Conservation (phyloP, 2,888 invertebrate species). For the Ptychoptera contaminata region DNA sequence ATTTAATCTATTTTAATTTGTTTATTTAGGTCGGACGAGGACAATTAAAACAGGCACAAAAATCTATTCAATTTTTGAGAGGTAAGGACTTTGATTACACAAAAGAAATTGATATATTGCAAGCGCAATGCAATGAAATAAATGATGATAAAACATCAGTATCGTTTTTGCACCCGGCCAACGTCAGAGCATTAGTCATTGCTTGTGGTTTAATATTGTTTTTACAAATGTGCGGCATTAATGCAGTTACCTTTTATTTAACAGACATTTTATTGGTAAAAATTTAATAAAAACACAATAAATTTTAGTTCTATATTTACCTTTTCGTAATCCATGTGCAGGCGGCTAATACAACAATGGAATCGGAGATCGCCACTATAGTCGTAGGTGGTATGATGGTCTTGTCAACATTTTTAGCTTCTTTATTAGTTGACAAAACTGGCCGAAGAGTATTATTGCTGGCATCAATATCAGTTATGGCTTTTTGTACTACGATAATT, state of each 20-base stretch:
- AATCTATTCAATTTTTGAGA: conserved; percentile 47
- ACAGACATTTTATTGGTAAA: conserved; percentile 5
- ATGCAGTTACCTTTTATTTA: conserved; percentile 1
- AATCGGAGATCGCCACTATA: conserved; percentile 44
- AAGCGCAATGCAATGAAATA: conserved; percentile 34
- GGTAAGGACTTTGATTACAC: conserved; percentile 47
- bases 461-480: conserved; percentile 47
- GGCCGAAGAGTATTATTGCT: conserved; percentile 57
- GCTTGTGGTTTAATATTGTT: conserved; percentile 61
- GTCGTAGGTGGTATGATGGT: conserved; percentile 62
- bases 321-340: background rate
- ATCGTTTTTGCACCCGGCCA: conserved; percentile 39
- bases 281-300: background rate
- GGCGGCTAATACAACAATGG: conserved; percentile 39
- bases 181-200: conserved; percentile 44
- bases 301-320: background rate
- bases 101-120: conserved; percentile 39
- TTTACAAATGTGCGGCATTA: conserved; percentile 30
- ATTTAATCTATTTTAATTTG: too few relatives aligned
- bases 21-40: too few relatives aligned
- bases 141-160: conserved; percentile 32
- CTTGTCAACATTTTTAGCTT: conserved; percentile 49
- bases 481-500: conserved; percentile 42
- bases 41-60: conserved; percentile 41
- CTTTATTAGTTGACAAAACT: conserved; percentile 53